These are phyloP conservation scores for Cistogaster globosa DNA, from an alignment of 2,888 invertebrate genomes.

Conservation along the genomic window DNA sequence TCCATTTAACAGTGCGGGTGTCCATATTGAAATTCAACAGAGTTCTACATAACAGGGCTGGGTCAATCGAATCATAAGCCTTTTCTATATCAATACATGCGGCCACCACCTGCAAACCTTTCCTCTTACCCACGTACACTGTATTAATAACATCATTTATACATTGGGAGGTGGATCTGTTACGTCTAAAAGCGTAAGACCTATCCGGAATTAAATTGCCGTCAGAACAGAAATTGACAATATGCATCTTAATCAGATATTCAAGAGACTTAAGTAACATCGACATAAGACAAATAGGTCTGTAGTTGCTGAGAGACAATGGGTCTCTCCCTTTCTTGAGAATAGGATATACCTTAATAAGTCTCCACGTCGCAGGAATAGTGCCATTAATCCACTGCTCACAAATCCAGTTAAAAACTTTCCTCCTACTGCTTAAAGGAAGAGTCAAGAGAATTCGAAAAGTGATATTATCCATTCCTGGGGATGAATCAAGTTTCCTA, in stretches of 20 bases:
- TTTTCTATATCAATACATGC: conserved; percentile 12
- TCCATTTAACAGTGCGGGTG: not conserved
- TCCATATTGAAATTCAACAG: not conserved
- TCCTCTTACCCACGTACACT: not conserved
- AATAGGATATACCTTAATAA: not conserved
- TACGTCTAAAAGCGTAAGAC: not conserved
- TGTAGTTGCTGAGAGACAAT: no score
- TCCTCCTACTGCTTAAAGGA: not conserved
- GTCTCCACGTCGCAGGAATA: not conserved
- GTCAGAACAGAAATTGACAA: not conserved
- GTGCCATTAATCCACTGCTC: not conserved
- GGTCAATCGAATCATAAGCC: not conserved
- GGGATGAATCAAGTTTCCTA: no score
- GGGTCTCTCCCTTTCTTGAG: conserved; percentile 2
- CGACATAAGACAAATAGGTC: conserved; percentile 3
- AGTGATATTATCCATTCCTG: not conserved
- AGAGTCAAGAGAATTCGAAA: not conserved
- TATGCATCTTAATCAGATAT: not conserved
- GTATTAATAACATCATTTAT: conserved; percentile 10
- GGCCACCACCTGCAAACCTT: not conserved
- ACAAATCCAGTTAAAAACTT: not conserved
- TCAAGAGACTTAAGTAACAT: not conserved
- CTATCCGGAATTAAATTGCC: not conserved
- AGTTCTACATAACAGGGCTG: not conserved
- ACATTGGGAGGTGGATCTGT: not conserved